phyloP scores from a whole-genome alignment of 2,888 invertebrate genomes.

The Clusia tigrina region DNA sequence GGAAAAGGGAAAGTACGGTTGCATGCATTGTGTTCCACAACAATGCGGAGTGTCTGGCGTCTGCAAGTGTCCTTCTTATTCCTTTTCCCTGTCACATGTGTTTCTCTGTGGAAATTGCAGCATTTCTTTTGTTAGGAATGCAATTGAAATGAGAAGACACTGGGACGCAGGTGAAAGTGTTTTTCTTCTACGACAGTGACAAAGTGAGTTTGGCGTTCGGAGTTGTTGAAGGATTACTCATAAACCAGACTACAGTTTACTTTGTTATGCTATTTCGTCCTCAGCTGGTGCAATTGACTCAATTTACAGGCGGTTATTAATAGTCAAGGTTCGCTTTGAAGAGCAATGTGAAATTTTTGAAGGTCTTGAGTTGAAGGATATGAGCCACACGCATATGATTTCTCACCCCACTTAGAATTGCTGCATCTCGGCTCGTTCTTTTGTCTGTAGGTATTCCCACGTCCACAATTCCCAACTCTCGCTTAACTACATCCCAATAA shows the following conservation, averaged over 20 bases:
- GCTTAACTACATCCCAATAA: conserved; percentile 29
- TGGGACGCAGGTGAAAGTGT: conserved; percentile 34
- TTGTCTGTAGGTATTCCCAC: too few species aligned
- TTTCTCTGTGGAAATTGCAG: not conserved
- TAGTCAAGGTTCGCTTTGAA: too few species aligned
- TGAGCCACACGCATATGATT: too few species aligned
- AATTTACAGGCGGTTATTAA: too few species aligned
- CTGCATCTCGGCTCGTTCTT: too few species aligned
- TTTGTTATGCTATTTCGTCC: too few species aligned
- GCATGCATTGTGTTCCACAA: not conserved
- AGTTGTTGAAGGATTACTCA: not conserved
- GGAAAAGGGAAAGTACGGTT: conserved; percentile 1
- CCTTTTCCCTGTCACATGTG: conserved; percentile 3
- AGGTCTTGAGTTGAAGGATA: too few species aligned
- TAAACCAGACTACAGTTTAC: too few species aligned
- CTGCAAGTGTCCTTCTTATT: not conserved
- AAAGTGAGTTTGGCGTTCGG: conserved; percentile 25
- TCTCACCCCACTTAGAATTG: too few species aligned
- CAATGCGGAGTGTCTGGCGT: not conserved
- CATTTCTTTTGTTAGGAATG: not conserved
- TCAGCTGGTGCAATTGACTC: too few species aligned
- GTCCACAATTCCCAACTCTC: too few species aligned
- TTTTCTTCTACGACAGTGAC: conserved; percentile 28
- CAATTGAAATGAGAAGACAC: not conserved
- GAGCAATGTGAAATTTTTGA: too few species aligned